Evolutionary conservation across 1,140 invertebrate genomes (phyloP).

Genomic region (Oreohelix idahoensis): DNA sequence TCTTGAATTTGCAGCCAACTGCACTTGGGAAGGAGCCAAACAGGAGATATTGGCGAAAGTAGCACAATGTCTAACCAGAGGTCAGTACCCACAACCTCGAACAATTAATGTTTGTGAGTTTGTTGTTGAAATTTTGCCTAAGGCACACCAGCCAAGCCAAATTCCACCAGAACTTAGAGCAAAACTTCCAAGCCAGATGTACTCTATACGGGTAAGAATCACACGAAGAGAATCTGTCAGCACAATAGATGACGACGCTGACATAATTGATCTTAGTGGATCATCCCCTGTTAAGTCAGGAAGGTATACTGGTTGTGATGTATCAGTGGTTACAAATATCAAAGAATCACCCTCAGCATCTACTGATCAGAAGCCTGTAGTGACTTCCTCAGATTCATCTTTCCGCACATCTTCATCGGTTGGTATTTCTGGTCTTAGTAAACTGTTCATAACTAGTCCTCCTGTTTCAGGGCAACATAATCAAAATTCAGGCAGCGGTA

Average conservation of each 20-base stretch:
- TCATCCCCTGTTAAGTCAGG: constrained; percentile 20
- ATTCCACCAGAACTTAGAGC: constrained; percentile 63
- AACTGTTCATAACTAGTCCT: constrained; percentile 7
- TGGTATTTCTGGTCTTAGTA: constrained; percentile 37
- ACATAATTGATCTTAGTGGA: constrained; percentile 29
- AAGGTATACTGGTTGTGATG: not conserved
- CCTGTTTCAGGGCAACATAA: constrained; percentile 6
- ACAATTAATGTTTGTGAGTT: constrained; percentile 54
- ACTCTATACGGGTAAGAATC: constrained; percentile 58
- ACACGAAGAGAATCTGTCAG: constrained; percentile 32
- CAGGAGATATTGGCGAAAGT: constrained; percentile 61
- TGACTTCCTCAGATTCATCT: not conserved
- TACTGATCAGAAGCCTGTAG: not conserved
- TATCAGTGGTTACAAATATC: not conserved
- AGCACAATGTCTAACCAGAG: constrained; percentile 49
- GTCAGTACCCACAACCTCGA: constrained; percentile 49
- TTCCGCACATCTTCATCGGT: constrained; percentile 8
- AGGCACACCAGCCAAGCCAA: constrained; percentile 58
- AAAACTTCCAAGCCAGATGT: constrained; percentile 62
- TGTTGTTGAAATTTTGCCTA: constrained; percentile 61
- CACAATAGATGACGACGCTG: not conserved
- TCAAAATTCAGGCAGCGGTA: not conserved
- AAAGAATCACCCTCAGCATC: not conserved
- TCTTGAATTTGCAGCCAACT: constrained; percentile 66
- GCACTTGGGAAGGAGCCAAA: constrained; percentile 61